Percentiles rank a stretch among this genome's conserved stretches.
phyloP scores from a whole-genome alignment of 2,888 invertebrate genomes.

The Gryllus longicercus region DNA sequence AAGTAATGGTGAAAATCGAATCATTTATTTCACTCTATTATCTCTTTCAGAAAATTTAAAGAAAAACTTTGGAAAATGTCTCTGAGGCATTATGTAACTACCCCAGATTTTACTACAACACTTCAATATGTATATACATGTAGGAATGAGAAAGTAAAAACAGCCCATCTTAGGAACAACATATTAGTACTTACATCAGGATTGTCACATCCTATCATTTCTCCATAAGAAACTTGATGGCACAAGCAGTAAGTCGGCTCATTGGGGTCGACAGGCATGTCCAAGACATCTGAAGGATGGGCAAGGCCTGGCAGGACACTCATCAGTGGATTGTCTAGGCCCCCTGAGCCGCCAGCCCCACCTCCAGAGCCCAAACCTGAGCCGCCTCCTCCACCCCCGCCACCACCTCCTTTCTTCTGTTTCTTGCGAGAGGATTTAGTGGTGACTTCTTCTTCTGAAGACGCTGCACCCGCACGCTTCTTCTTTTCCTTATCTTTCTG shows the following conservation, averaged over 20 bases:
- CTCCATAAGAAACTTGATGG: constrained; percentile 94
- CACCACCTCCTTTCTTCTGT: constrained; percentile 52
- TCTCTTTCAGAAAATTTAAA: too few relatives aligned
- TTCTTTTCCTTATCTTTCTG: constrained; percentile 64
- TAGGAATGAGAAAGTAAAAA: too few relatives aligned
- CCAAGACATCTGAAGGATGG: constrained; percentile 84
- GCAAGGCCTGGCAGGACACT: constrained; percentile 57
- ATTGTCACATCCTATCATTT: constrained; percentile 97
- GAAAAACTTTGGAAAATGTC: too few relatives aligned
- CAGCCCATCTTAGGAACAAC: too few relatives aligned
- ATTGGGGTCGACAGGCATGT: constrained; percentile 92
- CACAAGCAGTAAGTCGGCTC: constrained; percentile 98
- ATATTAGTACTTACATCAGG: constrained; percentile 61
- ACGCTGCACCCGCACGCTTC: constrained; percentile 50
- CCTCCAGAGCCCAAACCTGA: constrained; percentile 42
- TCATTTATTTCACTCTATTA: too few relatives aligned
- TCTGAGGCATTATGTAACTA: too few relatives aligned
- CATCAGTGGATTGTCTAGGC: constrained; percentile 43
- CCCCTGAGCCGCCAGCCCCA: constrained; percentile 38
- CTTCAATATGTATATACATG: too few relatives aligned
- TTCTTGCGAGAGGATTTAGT: constrained; percentile 53
- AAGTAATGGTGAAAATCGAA: too few relatives aligned
- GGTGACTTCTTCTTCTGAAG: constrained; percentile 51
- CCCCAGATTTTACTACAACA: too few relatives aligned
- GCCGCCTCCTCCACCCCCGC: constrained; percentile 42